Evolutionary conservation across 2,797 vertebrate genomes (phyloP), one percentile per base, ranked within the genome.

Genomic region (Carcharodon carcharias): DNA sequence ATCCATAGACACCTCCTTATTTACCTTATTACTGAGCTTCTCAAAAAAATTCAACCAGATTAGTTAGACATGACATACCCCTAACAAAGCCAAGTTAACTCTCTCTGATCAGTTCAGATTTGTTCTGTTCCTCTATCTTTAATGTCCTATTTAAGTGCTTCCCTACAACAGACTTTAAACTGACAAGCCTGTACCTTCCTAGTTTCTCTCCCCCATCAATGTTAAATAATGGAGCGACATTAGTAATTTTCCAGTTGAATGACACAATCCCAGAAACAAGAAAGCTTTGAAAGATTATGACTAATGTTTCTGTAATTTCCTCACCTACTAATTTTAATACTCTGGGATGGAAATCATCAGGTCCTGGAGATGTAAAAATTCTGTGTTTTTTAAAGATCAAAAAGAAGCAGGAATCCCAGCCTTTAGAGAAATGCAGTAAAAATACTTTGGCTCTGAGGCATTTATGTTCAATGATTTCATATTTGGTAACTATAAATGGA

Each of bases 281-380:
- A 95, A 69, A 16, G 67, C 65, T 50, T 91, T 95, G 67, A 95
- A 95, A 54, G 94, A 95, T 95, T 73, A 54, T 95, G 94, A 56
- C 67, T 73, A 95, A 56, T 23, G 94, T 67, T 54, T 45, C 91
- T 93, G 61, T 23, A 28, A 63, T 28, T 93, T 45, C 21, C 63
- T 67, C 91, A 93, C n/a, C 91, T 9, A 45, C 45, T 93, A 40
- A 67, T 93, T 63, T 93, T 45, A 65, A 40, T 65, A 93, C 63
- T 67, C 91, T 93, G n/a, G 40, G 63, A 61, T 93, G 61, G 61
- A 93, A 93, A 65, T 40, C 18, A 40, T 67, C 18, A 93, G 8
- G n/a, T 67, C 21, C 91, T 40, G 7, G n/a, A 65, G 61, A 45
- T 93, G n/a, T 67, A 45, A 93, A 93, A 93, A 65, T 67, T 67